Evolutionary conservation across 2,888 invertebrate genomes (phyloP), one percentile per base, ranked within the genome.

Genomic region (Drosophila engyochracea): DNA sequence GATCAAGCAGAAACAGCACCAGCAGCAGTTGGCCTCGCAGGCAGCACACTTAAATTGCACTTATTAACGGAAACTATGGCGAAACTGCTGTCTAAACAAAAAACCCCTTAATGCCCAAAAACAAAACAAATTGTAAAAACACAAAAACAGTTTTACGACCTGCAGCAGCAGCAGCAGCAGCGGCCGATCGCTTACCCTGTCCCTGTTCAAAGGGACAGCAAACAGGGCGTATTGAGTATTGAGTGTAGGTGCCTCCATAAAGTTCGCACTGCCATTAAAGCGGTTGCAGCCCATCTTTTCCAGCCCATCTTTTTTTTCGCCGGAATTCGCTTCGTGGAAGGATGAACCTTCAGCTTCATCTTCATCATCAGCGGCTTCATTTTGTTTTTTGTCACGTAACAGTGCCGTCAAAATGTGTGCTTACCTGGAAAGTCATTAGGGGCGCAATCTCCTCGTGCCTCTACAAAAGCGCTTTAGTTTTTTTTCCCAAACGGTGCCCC

Each of bases 341-440:
- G 58, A 41, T 58, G 30, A 19, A 28, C 52, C 10, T 14, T 6
- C 52, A n/a, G 3, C 28, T 14, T 47, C 31, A 30, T n/a, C 28
- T n/a, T 47, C 47, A 16, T 25, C 47, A 25, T 47, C 47, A 47
- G 2, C 25, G 25, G 47, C n/a, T 37, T 74, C 71, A 58, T 70
- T 65, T 67, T 61, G 35, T 68, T 53, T 66, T 53, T 53, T 41
- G 86, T 90, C 90, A 86, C 90, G 90, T 71, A 90, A 87, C 68
- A 73, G 72, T 63, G 58, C 76, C 22, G 19, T 28, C 25, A 70
- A 62, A 57, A 71, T 80, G 41, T 78, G 64, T 79, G 41, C 79
- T 73, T 91, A 91, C 84, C 79, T 81, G 82, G 91, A 91, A 47
- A 92, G 86, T 89, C 91, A 88, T 91, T 90, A 92, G 86, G 31